phyloP scores from a whole-genome alignment of 2,113 vertebrate species.

The Platysternon megacephalum region DNA sequence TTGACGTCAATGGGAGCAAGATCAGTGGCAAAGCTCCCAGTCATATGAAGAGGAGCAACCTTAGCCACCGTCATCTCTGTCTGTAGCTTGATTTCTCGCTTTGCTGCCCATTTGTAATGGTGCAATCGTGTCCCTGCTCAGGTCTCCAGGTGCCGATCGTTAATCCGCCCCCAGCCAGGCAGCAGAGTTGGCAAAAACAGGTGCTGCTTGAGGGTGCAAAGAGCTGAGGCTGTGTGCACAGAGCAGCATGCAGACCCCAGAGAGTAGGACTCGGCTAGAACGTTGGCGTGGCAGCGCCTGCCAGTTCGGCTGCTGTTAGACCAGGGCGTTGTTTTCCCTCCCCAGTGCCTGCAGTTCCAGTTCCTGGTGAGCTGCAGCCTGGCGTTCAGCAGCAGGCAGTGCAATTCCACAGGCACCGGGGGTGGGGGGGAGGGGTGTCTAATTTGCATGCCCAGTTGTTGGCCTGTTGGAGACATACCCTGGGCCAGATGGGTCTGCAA shows the following conservation, averaged over 20 bases:
- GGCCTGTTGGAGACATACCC: background rate
- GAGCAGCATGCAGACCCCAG: background rate
- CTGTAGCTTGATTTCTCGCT: background rate
- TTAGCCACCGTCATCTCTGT: background rate
- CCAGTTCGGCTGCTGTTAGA: background rate
- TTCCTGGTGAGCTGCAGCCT: too few relatives aligned
- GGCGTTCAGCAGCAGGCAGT: too few relatives aligned
- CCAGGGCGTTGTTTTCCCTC: too few relatives aligned
- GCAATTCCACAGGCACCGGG: background rate
- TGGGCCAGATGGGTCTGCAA: background rate
- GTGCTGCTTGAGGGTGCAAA: background rate
- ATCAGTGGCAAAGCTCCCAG: background rate
- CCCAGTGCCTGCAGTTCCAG: too few relatives aligned
- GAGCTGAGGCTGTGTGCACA: background rate
- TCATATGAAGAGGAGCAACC: background rate
- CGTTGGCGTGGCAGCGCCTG: too few relatives aligned
- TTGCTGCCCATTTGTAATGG: too few relatives aligned
- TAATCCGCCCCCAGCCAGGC: background rate
- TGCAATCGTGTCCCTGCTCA: background rate
- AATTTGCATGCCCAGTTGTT: background rate
- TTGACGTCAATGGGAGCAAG: too few relatives aligned
- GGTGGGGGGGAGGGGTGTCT: background rate
- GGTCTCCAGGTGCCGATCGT: background rate
- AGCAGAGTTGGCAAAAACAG: background rate
- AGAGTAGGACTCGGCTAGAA: too few relatives aligned